phyloP scores from a whole-genome alignment of 2,888 invertebrate genomes.

The Brachylomia viminalis region DNA sequence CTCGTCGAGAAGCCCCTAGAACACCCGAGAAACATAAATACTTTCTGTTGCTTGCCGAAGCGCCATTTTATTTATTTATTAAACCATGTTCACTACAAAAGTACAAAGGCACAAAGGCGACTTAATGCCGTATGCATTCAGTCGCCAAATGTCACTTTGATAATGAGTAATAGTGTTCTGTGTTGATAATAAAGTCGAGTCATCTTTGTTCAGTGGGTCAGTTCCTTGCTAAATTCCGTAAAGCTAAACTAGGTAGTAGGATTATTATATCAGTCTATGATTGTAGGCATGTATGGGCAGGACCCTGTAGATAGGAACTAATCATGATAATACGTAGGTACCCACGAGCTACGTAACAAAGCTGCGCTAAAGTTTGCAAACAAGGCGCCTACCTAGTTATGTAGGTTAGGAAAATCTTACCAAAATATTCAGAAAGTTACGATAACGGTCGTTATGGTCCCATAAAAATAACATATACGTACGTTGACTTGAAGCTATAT shows the following conservation, averaged over 20 bases:
- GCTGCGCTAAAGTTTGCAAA: background rate
- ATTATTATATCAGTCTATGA: too few relatives aligned
- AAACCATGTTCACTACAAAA: background rate
- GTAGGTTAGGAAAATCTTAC: slow-evolving; percentile 20
- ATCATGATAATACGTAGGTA: background rate
- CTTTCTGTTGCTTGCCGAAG: background rate
- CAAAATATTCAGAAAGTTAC: background rate
- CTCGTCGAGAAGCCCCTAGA: background rate
- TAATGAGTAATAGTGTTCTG: too few relatives aligned
- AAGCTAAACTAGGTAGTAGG: too few relatives aligned
- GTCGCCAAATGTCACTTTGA: background rate
- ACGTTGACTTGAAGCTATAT: slow-evolving; percentile 20
- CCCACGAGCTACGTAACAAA: background rate
- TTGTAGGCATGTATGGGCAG: background rate
- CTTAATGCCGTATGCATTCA: background rate
- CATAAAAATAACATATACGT: slow-evolving; percentile 1
- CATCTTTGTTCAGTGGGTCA: slow-evolving; percentile 5
- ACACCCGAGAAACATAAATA: background rate
- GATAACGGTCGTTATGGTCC: background rate
- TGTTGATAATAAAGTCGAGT: slow-evolving; percentile 15
- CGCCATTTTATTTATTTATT: background rate
- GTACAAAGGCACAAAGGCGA: background rate
- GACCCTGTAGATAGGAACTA: too few relatives aligned
- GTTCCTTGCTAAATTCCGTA: too few relatives aligned
- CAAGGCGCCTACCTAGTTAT: too few relatives aligned